These are phyloP conservation scores for Cyprinodon diabolis DNA, from an alignment of 2,797 vertebrate genomes.

Conservation along the genomic window DNA sequence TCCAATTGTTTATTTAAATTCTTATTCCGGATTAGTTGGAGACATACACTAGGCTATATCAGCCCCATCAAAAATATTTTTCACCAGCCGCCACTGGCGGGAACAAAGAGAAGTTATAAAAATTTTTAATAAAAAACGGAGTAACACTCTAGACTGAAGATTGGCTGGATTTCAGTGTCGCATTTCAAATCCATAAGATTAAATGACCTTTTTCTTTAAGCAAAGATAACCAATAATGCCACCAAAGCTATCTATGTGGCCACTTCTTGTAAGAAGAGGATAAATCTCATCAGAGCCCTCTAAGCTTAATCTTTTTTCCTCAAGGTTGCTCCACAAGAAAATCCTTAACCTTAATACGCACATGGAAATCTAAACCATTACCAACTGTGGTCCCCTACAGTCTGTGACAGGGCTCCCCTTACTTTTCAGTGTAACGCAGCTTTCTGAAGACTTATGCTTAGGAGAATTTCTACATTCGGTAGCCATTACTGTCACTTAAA, in stretches of 20 bases:
- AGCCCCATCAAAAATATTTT: too few relatives aligned
- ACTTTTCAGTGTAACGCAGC: background rate
- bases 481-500: background rate
- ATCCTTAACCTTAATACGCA: constrained; percentile 24
- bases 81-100: too few relatives aligned
- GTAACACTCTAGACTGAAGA: too few relatives aligned
- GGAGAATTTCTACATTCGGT: background rate
- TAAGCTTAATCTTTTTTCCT: constrained; percentile 32
- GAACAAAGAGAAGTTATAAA: too few relatives aligned
- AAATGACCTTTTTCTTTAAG: too few relatives aligned
- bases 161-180: too few relatives aligned
- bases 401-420: background rate
- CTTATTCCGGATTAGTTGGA: too few relatives aligned
- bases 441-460: background rate
- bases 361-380: constrained; percentile 28
- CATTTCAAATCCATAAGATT: too few relatives aligned
- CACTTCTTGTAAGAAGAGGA: constrained; percentile 9
- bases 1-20: too few relatives aligned
- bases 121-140: too few relatives aligned
- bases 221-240: constrained; percentile 4
- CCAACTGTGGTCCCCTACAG: constrained; percentile 18
- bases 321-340: constrained; percentile 30
- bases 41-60: too few relatives aligned
- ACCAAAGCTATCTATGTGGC: constrained; percentile 25
- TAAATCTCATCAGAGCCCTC: constrained; percentile 29